Conservation (phyloP, 1,140 invertebrate genomes). For the Heliothis subflexa region DNA sequence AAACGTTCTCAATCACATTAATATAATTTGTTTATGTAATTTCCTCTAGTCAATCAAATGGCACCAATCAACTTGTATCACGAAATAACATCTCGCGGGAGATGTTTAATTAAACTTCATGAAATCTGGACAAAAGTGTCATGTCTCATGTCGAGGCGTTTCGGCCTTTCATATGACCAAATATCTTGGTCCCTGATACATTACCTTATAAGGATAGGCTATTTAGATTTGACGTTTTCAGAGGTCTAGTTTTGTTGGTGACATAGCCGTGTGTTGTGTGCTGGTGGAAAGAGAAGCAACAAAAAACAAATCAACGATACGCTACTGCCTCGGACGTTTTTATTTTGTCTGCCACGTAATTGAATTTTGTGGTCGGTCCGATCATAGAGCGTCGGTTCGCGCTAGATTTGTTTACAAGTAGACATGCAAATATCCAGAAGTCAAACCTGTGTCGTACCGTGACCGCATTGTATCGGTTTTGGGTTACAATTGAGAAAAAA, state of each 20-base stretch:
- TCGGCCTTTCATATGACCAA: slow-evolving; percentile 52
- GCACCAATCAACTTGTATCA: slow-evolving; percentile 46
- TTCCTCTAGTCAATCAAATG: slow-evolving; percentile 61
- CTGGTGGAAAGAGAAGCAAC: slow-evolving; percentile 57
- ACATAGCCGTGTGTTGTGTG: slow-evolving; percentile 50
- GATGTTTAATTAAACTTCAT: slow-evolving; percentile 65
- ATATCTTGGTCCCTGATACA: slow-evolving; percentile 40
- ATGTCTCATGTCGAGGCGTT: slow-evolving; percentile 52
- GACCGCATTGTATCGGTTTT: not conserved
- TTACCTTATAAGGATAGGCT: slow-evolving; percentile 17
- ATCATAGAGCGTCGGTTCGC: slow-evolving; percentile 62
- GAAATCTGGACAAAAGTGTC: slow-evolving; percentile 64
- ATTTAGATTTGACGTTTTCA: slow-evolving; percentile 3
- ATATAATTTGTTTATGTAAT: slow-evolving; percentile 46
- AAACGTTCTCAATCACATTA: slow-evolving; percentile 9
- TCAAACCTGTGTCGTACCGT: slow-evolving; percentile 29
- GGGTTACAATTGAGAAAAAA: not conserved
- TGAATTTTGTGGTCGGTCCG: slow-evolving; percentile 81
- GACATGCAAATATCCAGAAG: slow-evolving; percentile 53
- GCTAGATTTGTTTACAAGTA: slow-evolving; percentile 63
- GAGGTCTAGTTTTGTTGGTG: slow-evolving; percentile 54
- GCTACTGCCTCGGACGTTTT: slow-evolving; percentile 71
- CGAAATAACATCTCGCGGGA: slow-evolving; percentile 46
- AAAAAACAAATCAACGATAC: slow-evolving; percentile 77
- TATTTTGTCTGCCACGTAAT: slow-evolving; percentile 83